Conservation (phyloP, 1,140 invertebrate species). For the Drosophila pruinosa region DNA sequence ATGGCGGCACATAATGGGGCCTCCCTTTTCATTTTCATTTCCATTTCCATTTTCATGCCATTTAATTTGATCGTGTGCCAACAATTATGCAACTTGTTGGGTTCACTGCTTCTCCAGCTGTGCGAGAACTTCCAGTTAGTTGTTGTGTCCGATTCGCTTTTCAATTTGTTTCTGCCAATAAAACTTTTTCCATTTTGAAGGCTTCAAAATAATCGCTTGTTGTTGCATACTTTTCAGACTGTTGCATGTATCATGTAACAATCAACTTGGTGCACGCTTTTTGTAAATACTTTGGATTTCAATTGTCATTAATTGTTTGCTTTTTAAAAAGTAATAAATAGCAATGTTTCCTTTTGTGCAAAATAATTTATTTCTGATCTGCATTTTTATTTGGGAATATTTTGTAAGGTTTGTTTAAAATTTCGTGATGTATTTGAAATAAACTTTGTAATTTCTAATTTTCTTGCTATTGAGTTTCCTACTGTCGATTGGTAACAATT, state of each 20-base stretch:
- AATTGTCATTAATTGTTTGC: no score
- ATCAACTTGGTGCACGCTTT: not conserved
- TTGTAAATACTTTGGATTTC: not conserved
- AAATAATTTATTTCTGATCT: no score
- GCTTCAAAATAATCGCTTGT: constrained; percentile 25
- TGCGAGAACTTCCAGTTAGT: constrained; percentile 15
- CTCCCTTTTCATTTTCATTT: not conserved
- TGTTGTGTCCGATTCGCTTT: constrained; percentile 26
- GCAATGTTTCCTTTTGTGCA: no score
- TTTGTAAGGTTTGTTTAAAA: no score
- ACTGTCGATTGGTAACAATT: no score
- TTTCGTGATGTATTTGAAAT: no score
- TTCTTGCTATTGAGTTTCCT: no score
- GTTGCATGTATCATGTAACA: not conserved
- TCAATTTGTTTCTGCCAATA: constrained; percentile 73
- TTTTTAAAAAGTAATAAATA: no score
- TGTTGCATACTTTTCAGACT: constrained; percentile 4
- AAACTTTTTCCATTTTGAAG: constrained; percentile 75
- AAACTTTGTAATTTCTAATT: no score
- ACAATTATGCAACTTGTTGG: constrained; percentile 82
- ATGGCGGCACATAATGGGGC: constrained; percentile 26
- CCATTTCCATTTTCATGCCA: constrained; percentile 58
- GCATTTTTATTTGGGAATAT: no score
- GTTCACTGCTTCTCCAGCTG: constrained; percentile 34
- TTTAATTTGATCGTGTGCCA: constrained; percentile 82